phyloP scores from a whole-genome alignment of 2,888 invertebrate species.

The Nebria salina region DNA sequence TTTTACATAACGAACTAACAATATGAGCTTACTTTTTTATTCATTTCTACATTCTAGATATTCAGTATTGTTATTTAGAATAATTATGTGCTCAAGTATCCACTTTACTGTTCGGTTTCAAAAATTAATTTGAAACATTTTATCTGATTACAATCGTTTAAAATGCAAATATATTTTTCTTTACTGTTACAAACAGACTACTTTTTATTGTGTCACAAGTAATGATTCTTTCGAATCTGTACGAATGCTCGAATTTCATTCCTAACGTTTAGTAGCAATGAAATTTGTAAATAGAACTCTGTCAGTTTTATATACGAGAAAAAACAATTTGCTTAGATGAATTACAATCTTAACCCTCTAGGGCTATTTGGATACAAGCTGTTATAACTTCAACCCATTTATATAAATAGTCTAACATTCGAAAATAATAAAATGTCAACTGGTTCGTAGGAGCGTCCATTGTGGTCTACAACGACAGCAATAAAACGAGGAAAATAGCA shows the following conservation, averaged over 20 bases:
- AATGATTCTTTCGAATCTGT: too few species aligned
- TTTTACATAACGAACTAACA: not conserved
- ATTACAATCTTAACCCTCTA: not conserved
- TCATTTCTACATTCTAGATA: too few species aligned
- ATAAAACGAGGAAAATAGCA: conserved; percentile 33
- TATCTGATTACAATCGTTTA: too few species aligned
- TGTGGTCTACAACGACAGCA: conserved; percentile 26
- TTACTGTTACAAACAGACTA: too few species aligned
- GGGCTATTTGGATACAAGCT: not conserved
- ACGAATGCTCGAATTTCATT: too few species aligned
- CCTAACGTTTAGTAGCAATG: not conserved
- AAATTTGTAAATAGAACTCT: not conserved
- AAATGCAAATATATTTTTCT: too few species aligned
- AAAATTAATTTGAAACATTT: too few species aligned
- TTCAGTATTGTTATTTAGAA: too few species aligned
- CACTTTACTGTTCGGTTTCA: too few species aligned
- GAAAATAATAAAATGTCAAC: conserved; percentile 25
- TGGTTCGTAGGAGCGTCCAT: conserved; percentile 17
- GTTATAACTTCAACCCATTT: not conserved
- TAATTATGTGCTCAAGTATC: too few species aligned
- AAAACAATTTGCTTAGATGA: not conserved
- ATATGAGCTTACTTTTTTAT: too few species aligned
- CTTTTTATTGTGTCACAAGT: too few species aligned
- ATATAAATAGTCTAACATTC: conserved; percentile 3
- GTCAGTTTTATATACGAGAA: not conserved